Base-by-base conservation (phyloP, 2,797 vertebrate species). In the Astyanax mexicanus region DNA sequence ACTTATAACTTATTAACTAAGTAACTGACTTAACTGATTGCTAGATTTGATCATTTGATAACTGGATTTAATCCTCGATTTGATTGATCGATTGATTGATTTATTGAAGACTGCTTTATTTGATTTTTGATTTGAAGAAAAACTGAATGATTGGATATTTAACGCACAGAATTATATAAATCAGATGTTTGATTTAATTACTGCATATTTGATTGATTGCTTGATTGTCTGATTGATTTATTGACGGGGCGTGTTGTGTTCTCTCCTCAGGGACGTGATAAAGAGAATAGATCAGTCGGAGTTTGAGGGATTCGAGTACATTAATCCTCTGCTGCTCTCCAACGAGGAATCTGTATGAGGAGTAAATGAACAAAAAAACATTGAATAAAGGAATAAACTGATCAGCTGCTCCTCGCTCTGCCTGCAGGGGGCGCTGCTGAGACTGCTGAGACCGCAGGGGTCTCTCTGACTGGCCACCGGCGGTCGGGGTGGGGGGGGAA, bases 251-350 rank as follows among this genome's bases (percentile, higher is more conserved):
- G 17, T 17, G 17, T 13, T 37, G 25, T 76, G 27, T 54, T 81
- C 82, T 72, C 72, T 75, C 79, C 84, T 69, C 91, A 98, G 98
- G 89, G 96, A 98, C 70, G 93, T 95, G 90, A 97, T 99, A 85
- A 98, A 98, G 91, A 94, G 97, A 92, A 98, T 99, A 90, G 98
- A 99, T 92, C 98, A 99, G 93, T 97, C 98, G 0, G 98, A 99
- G 84, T 99, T 99, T 68, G 97, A 98, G 90, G 98, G 98, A 80
- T 99, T 99, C 68, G 98, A 99, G 90, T 99, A 99, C 86, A 99
- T 98, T 91, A 98, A 98, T 88, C 98, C 97, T 0, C 89, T 98
- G 88, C 93, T 99, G 93, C 93, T 98, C 78, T 95, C 96, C 84
- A 89, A 93, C 4, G 97, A 99, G 84, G 97, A 99, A 91, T 95